Conservation (phyloP, 2,888 invertebrate species). For the Beris morrisii region DNA sequence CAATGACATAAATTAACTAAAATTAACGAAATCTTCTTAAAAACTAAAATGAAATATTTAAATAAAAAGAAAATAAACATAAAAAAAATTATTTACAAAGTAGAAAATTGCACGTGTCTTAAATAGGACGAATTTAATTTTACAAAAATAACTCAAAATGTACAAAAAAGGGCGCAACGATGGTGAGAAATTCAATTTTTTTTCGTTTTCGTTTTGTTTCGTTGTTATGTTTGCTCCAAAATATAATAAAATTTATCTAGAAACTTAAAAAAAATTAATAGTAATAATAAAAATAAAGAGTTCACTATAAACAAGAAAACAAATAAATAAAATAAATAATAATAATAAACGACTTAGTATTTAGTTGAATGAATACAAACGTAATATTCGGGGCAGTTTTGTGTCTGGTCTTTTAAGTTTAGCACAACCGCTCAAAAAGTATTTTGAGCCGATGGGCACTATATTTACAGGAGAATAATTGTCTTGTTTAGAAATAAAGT, state of each 20-base stretch:
- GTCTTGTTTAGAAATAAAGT: conserved; percentile 13
- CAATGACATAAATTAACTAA: conserved; percentile 30
- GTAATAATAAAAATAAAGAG: conserved; percentile 8
- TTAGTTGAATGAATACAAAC: conserved; percentile 11
- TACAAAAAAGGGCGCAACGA: conserved; percentile 20
- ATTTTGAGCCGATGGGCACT: not conserved
- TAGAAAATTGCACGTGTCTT: conserved; percentile 29
- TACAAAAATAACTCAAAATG: conserved; percentile 14
- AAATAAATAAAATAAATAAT: conserved; percentile 30
- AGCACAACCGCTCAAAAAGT: too few species aligned
- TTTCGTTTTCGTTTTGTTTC: not conserved
- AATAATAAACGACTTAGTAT: conserved; percentile 11
- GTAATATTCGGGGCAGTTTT: conserved; percentile 26
- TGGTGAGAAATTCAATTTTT: conserved; percentile 4
- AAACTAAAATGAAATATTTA: conserved; percentile 3
- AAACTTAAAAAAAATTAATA: conserved; percentile 3
- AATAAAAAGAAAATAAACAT: conserved; percentile 8
- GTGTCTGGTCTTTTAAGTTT: conserved; percentile 24
- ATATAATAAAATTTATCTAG: not conserved
- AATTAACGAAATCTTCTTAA: conserved; percentile 21
- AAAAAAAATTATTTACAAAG: conserved; percentile 17
- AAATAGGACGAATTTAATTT: conserved; percentile 15
- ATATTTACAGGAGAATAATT: conserved; percentile 6
- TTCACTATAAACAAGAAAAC: conserved; percentile 21
- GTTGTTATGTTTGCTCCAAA: conserved; percentile 25